Conservation (phyloP, 2,113 vertebrate genomes). For the Pycnonotus jocosus region DNA sequence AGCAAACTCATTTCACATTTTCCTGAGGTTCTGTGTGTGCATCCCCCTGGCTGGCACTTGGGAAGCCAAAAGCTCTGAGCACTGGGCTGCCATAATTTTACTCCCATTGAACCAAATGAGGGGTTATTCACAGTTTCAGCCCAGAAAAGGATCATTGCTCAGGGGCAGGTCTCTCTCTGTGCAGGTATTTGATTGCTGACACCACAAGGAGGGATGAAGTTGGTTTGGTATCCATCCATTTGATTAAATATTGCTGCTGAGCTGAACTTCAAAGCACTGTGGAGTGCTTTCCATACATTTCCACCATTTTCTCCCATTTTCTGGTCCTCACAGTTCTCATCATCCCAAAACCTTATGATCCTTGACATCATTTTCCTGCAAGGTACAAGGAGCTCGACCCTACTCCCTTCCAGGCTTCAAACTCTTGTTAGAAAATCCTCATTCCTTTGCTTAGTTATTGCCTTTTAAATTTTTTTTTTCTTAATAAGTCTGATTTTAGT, state of each 20-base stretch:
- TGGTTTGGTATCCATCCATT: not conserved
- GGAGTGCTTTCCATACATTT: not conserved
- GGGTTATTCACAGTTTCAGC: not conserved
- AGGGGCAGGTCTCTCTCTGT: not conserved
- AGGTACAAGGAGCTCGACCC: not conserved
- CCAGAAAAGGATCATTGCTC: not conserved
- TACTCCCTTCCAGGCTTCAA: not conserved
- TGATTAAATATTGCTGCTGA: not conserved
- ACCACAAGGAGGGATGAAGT: not conserved
- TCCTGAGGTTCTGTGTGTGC: not conserved
- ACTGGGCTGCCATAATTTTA: not conserved
- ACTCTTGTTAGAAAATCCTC: not conserved
- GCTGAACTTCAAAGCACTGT: not conserved
- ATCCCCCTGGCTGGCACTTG: not conserved
- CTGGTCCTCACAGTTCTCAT: not conserved
- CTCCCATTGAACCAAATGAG: not conserved
- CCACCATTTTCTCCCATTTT: not conserved
- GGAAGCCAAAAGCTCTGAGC: not conserved
- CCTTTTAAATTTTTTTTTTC: rapidly evolving
- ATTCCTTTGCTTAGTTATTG: not conserved
- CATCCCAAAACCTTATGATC: not conserved
- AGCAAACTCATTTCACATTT: not conserved
- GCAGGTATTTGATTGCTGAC: not conserved
- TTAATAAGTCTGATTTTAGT: not conserved
- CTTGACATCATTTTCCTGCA: not conserved